Evolutionary conservation across 2,797 vertebrate genomes (phyloP), one percentile per base, ranked within the genome.

Genomic region (Phoebastria nigripes): DNA sequence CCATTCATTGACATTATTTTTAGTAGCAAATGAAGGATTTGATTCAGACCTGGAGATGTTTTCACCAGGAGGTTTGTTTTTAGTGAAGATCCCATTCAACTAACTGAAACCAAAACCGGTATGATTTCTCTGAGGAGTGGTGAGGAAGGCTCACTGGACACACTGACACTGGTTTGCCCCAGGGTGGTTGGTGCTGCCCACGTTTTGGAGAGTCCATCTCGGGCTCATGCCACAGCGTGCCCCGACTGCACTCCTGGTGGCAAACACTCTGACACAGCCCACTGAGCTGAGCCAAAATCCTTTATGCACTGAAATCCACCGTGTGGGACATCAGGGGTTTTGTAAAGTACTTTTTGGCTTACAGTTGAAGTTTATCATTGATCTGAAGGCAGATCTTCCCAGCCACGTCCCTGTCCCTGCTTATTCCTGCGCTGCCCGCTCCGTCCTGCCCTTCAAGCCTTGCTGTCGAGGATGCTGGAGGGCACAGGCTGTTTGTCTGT

Each of bases 1-100:
- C 84, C 73, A 90, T 91, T 92, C 92, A 76, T 20, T 67, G 79
- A 79, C 82, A 86, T 82, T 96, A 94, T 96, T 96, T 97, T 97
- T 96, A 93, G 91, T 44, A 91, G 82, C 79, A 72, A 89, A 89
- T 39, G 90, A 86, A 91, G 65, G 56, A 83, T 72, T 56, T 87
- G 67, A 92, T 91, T 91, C 82, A 11, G 17, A 88, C 70, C 59
- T 7, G 33, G 29, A 88, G 73, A 46, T 49, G 19, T 88, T 93
- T 94, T 84, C 49, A 76, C 37, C 59, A 25, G n/a, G 63, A 93
- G 56, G 35, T 73, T 91, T 83, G 52, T 37, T 73, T 81, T 89
- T 21, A 89, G 74, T 24, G 42, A 66, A 37, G 62, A 82, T 47
- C 31, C 51, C 3, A 1, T 89, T 94, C 78, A 61, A 35, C 55